phyloP scores from a whole-genome alignment of 2,888 invertebrate species.

The Parapristionchus giblindavisi region DNA sequence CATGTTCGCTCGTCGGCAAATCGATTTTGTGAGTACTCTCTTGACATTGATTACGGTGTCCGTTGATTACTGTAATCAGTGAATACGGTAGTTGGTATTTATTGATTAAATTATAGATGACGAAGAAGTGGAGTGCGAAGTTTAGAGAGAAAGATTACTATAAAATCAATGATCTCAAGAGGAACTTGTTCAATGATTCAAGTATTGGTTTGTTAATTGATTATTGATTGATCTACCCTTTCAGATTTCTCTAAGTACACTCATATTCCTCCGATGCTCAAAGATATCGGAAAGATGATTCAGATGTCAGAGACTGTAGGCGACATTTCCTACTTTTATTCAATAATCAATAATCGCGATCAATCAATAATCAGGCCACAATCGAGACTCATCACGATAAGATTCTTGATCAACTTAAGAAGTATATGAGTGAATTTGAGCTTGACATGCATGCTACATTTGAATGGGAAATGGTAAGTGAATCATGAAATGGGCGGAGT shows the following conservation, averaged over 20 bases:
- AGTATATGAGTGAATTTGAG: slow-evolving; percentile 2
- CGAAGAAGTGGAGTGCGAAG: slow-evolving; percentile 9
- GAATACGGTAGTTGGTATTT: too few relatives aligned
- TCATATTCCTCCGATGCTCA: slow-evolving; percentile 1
- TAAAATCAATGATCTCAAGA: slow-evolving; percentile 14
- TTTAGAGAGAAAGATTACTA: slow-evolving; percentile 14
- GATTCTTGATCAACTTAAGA: slow-evolving; percentile 4
- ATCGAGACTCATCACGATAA: slow-evolving; percentile 11
- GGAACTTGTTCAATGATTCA: not conserved
- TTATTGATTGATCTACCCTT: not conserved
- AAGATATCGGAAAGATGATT: slow-evolving; percentile 6
- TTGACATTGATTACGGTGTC: too few relatives aligned
- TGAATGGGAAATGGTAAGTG: slow-evolving; percentile 23
- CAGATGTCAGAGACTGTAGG: slow-evolving; percentile 5
- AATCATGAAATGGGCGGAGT: not conserved
- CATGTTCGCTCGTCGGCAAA: slow-evolving; percentile 4
- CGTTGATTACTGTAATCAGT: not conserved
- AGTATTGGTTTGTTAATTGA: not conserved
- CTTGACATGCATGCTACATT: slow-evolving; percentile 1
- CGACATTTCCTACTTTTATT: too few relatives aligned
- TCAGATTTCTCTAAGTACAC: slow-evolving; percentile 3
- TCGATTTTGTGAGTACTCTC: slow-evolving; percentile 3
- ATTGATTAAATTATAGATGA: not conserved
- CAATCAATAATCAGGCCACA: not conserved
- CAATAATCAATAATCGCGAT: too few relatives aligned